Evolutionary conservation across 2,888 invertebrate genomes (phyloP).

Genomic region (Chaetogeoica ovagalla): DNA sequence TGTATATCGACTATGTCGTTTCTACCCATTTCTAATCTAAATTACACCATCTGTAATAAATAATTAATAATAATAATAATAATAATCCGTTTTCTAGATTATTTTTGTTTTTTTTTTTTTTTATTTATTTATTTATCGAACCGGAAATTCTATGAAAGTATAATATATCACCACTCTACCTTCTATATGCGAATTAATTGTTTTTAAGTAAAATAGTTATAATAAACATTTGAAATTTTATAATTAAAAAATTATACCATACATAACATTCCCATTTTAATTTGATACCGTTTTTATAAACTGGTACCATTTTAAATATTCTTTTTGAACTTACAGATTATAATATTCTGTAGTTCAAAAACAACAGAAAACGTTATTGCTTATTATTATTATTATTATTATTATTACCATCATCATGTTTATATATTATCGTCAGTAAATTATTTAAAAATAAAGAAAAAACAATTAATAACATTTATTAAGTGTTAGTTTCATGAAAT

Average conservation of each 20-base stretch:
- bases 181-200: slow-evolving; percentile 25
- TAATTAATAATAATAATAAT: no score
- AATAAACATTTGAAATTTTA: slow-evolving; percentile 2
- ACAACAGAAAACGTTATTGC: slow-evolving; percentile 1
- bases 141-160: background rate
- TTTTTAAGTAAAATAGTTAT: slow-evolving; percentile 38
- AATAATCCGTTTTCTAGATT: background rate
- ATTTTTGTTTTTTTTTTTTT: no score
- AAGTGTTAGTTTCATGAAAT: slow-evolving; percentile 25
- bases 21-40: background rate
- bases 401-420: background rate
- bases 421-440: slow-evolving; percentile 21
- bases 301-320: slow-evolving; percentile 18
- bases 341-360: background rate
- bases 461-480: slow-evolving; percentile 1
- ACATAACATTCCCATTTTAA: slow-evolving; percentile 23
- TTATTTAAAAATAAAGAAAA: background rate
- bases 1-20: slow-evolving; percentile 4
- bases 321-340: slow-evolving; percentile 8
- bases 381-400: slow-evolving; percentile 21
- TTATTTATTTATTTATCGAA: slow-evolving; percentile 37
- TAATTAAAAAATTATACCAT: background rate
- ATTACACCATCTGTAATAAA: slow-evolving; percentile 29
- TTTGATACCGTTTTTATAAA: slow-evolving; percentile 32
- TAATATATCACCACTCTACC: background rate